A percentile compares a stretch with the other conserved stretches of the same genome.
phyloP scores from a whole-genome alignment of 2,888 invertebrate genomes.

The Hirtodrosophila cameraria region DNA sequence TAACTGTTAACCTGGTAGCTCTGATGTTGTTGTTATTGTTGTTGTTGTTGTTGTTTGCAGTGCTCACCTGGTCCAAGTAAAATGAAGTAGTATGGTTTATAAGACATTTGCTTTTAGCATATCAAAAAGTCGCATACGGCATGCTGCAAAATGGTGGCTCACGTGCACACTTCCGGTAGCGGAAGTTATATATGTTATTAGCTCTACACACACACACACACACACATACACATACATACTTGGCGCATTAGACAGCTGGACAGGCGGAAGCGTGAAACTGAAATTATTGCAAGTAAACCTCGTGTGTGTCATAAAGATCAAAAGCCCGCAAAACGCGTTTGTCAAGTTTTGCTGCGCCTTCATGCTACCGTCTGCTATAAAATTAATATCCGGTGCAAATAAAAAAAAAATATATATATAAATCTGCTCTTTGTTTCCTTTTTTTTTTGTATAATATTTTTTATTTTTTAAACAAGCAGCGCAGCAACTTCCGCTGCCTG shows the following conservation, averaged over 20 bases:
- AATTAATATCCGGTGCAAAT: conserved; percentile 81
- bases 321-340: conserved; percentile 60
- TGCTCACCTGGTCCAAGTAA: conserved; percentile 30
- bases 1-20: conserved; percentile 7
- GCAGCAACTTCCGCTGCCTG: conserved; percentile 63
- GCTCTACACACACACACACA: conserved; percentile 30
- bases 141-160: conserved; percentile 63
- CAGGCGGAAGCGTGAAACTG: conserved; percentile 62
- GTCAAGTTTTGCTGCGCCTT: conserved; percentile 55
- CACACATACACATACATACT: neutral
- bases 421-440: conserved; percentile 18
- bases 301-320: conserved; percentile 58
- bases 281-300: conserved; percentile 66
- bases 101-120: conserved; percentile 60
- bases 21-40: too few species aligned
- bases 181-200: conserved; percentile 74
- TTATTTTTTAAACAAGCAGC: conserved; percentile 62
- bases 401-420: conserved; percentile 56
- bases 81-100: conserved; percentile 26
- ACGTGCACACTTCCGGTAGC: conserved; percentile 68
- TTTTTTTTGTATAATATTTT: conserved; percentile 18
- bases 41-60: too few species aligned
- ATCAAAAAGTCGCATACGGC: conserved; percentile 47
- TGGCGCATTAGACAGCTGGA: conserved; percentile 50
- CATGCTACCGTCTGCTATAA: conserved; percentile 70